These are phyloP conservation scores for Drosophila limbata DNA, from an alignment of 2,888 invertebrate species.

Conservation along the genomic window DNA sequence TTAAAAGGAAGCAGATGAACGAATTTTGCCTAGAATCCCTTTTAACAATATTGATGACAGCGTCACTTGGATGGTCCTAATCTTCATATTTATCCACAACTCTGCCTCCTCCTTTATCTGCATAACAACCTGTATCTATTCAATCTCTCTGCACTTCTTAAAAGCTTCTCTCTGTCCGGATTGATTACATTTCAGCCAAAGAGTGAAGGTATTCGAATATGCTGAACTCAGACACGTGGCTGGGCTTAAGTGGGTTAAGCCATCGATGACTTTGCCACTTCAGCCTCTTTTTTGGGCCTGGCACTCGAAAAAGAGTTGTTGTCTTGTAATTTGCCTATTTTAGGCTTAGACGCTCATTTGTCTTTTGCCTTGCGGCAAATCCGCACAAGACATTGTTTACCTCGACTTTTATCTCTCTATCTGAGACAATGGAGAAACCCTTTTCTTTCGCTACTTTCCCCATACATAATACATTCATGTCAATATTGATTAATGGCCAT, in stretches of 20 bases:
- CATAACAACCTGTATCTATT: slow-evolving; percentile 4
- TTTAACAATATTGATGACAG: slow-evolving; percentile 8
- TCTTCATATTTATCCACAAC: slow-evolving; percentile 1
- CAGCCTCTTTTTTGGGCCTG: slow-evolving; percentile 15
- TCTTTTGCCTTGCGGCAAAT: slow-evolving; percentile 43
- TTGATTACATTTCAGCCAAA: slow-evolving; percentile 6
- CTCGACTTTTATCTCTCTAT: slow-evolving; percentile 29
- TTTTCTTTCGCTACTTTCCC: slow-evolving; percentile 2
- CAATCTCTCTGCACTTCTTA: slow-evolving; percentile 26
- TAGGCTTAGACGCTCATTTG: slow-evolving; percentile 66
- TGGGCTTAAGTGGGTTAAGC: slow-evolving; percentile 14
- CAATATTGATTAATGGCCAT: slow-evolving; percentile 66
- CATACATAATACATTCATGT: slow-evolving; percentile 27
- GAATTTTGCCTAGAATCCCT: slow-evolving; percentile 5
- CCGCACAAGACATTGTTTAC: slow-evolving; percentile 59
- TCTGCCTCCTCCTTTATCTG: not conserved
- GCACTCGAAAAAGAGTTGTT: slow-evolving; percentile 61
- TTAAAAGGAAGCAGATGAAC: not conserved
- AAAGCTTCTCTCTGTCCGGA: slow-evolving; percentile 17
- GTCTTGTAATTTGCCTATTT: slow-evolving; percentile 69
- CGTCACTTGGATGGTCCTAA: slow-evolving; percentile 11
- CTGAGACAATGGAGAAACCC: slow-evolving; percentile 14
- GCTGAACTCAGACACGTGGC: slow-evolving; percentile 56
- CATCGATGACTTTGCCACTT: slow-evolving; percentile 50
- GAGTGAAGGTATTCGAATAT: slow-evolving; percentile 27